These are phyloP conservation scores for Panonychus citri DNA, from an alignment of 1,140 invertebrate species.

Conservation along the genomic window DNA sequence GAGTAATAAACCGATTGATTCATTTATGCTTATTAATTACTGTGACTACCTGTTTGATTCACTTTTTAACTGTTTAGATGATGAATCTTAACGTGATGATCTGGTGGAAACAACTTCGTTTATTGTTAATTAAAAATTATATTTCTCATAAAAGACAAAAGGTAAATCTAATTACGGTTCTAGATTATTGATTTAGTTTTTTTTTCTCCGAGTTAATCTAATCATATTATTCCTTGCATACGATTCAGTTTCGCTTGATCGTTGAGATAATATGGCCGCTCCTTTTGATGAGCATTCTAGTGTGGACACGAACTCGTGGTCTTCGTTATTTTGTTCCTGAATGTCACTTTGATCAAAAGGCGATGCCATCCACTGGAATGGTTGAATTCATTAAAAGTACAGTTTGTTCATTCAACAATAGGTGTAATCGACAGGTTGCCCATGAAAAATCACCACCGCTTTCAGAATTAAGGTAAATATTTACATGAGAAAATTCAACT, in stretches of 20 bases:
- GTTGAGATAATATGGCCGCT: constrained; percentile 33
- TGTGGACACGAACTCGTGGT: constrained; percentile 29
- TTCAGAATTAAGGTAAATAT: not conserved
- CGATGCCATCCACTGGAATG: constrained; percentile 33
- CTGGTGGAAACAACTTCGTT: constrained; percentile 24
- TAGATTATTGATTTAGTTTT: too few relatives aligned
- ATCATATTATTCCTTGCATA: too few relatives aligned
- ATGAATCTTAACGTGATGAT: too few relatives aligned
- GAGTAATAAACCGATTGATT: too few relatives aligned
- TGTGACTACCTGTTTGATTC: too few relatives aligned
- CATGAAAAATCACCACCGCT: not conserved
- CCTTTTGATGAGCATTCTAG: constrained; percentile 31
- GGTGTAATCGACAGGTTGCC: constrained; percentile 23
- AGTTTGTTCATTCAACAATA: constrained; percentile 33
- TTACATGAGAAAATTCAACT: too few relatives aligned
- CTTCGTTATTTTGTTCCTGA: constrained; percentile 22
- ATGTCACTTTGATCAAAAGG: constrained; percentile 35
- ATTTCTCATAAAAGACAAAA: constrained; percentile 26
- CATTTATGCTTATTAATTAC: too few relatives aligned
- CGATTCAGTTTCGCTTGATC: constrained; percentile 22
- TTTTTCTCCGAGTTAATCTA: too few relatives aligned
- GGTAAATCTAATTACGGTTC: too few relatives aligned
- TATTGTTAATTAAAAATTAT: constrained; percentile 29
- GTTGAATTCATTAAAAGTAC: constrained; percentile 30
- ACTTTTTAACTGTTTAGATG: too few relatives aligned